These are phyloP conservation scores for Synergus itoensis DNA, from an alignment of 2,888 invertebrate genomes.

Conservation along the genomic window DNA sequence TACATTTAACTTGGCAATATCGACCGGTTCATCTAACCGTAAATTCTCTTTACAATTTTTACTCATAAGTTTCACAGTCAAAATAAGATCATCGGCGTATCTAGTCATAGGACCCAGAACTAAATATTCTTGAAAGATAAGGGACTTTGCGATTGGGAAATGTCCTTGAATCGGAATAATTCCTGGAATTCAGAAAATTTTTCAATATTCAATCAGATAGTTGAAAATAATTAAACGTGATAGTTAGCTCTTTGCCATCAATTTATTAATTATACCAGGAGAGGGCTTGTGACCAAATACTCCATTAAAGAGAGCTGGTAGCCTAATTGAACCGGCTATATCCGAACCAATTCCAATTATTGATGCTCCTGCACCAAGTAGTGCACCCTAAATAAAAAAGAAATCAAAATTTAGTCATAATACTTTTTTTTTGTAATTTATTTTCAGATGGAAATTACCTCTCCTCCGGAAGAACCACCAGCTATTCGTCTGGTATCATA, in stretches of 20 bases:
- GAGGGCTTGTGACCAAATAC: slow-evolving; percentile 93
- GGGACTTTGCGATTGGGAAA: slow-evolving; percentile 80
- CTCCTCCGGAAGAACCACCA: slow-evolving; percentile 84
- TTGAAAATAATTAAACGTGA: no score
- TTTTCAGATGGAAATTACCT: slow-evolving; percentile 71
- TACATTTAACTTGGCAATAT: slow-evolving; percentile 79
- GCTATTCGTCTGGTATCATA: slow-evolving; percentile 81
- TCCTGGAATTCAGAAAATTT: slow-evolving; percentile 73
- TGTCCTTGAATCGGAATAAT: slow-evolving; percentile 82
- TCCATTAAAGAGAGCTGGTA: slow-evolving; percentile 92
- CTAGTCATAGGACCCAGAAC: slow-evolving; percentile 88
- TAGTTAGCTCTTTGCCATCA: neutral
- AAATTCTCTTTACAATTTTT: slow-evolving; percentile 77
- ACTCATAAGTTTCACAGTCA: slow-evolving; percentile 83
- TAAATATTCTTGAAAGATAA: slow-evolving; percentile 79
- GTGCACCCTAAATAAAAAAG: slow-evolving; percentile 81
- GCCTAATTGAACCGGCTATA: slow-evolving; percentile 91
- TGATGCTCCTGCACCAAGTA: slow-evolving; percentile 87
- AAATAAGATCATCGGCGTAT: slow-evolving; percentile 86
- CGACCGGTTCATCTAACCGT: slow-evolving; percentile 80
- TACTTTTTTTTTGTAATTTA: slow-evolving; percentile 22
- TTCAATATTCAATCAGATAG: no score
- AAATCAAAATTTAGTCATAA: neutral
- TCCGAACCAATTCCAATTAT: slow-evolving; percentile 91
- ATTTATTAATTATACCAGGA: slow-evolving; percentile 66